Evolutionary conservation across 2,113 vertebrate species (phyloP), one percentile per base, ranked within the genome.

Genomic region (Oxygymnocypris stewartii): DNA sequence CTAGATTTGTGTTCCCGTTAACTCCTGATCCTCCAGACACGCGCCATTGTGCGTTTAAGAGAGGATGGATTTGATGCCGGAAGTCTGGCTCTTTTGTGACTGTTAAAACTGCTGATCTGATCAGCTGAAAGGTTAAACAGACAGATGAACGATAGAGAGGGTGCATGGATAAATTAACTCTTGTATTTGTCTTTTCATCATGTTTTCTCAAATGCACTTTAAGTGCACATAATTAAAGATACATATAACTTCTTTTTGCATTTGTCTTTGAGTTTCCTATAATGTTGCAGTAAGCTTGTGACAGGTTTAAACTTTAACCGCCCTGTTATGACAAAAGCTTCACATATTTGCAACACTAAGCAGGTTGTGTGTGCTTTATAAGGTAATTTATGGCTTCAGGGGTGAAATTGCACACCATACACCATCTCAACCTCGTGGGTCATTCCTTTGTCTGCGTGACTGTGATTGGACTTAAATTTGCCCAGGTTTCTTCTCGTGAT

Each of bases 101-200:
- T 54, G 67, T 71, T 57, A 80, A 86, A 88, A 88, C 77, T 35
- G 88, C 85, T 84, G 85, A 88, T 37, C 75, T 51, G 40, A 78
- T 65, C 75, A 67, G 25, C 71, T 65, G 67, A 75, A 65, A 74
- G 80, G 78, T 88, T 86, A 80, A 82, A 86, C 61, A 40, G 78
- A 51, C 84, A 69, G 87, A 79, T 67, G 35, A 59, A 82, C 5
- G n/a, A n/a, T 51, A 31, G 28, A 7, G 20, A 51, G 44, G 71
- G 49, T 44, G 40, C n/a, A 23, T 71, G 65, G 44, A 28, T 54
- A 86, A 69, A 51, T 25, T 13, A 47, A 61, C 31, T 35, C 69
- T 77, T 65, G 81, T 25, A 67, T 7, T 40, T 28, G 25, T 31
- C 23, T 67, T 14, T 75, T 67, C 28, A 18, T 88, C 14, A 11